Evolutionary conservation across 1,140 invertebrate genomes (phyloP), one percentile per base, ranked within the genome.

Genomic region (Zeugodacus cucurbitae): DNA sequence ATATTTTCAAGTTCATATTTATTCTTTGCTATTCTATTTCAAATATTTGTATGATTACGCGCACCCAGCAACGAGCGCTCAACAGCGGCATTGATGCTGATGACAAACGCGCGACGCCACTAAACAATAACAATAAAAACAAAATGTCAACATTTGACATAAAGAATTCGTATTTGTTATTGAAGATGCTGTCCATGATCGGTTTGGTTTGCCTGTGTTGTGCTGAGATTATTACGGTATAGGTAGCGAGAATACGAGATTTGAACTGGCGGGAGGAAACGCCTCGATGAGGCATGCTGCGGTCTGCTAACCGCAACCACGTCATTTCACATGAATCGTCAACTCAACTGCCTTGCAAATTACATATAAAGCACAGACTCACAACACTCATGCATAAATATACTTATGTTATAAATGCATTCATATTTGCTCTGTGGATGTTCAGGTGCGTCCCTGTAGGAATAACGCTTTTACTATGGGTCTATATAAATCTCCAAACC

Each of bases 41-140:
- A 74, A 74, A 74, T 74, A 74, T 74, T 74, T 74, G 20, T 5
- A 41, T 74, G 67, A 74, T 74, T 74, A 37, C 67, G 67, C 67
- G 67, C 67, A 5, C 64, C 26, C 29, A 67, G 10, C 26, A 67
- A 67, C 29, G 64, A 17, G 14, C 26, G 11, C n/a, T 3, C 29
- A 64, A 14, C n/a, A 64, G 29, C n/a, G 11, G 14, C 34, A 37
- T 29, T 32, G 34, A 5, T 4, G 34, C 14, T 41, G 67, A 74
- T 74, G 67, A 74, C 67, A 74, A 41, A 74, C 29, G 64, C 64
- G 54, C 54, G 11, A 67, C 29, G 7, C 64, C 3, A 22, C 59
- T 62, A 22, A 22, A 62, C n/a, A 62, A 62, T 22, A 62, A 62
- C n/a, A 62, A 62, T 22, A 62, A 62, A 62, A 62, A 22, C 29